phyloP scores from a whole-genome alignment of 2,113 vertebrate genomes.

The Propithecus coquereli region DNA sequence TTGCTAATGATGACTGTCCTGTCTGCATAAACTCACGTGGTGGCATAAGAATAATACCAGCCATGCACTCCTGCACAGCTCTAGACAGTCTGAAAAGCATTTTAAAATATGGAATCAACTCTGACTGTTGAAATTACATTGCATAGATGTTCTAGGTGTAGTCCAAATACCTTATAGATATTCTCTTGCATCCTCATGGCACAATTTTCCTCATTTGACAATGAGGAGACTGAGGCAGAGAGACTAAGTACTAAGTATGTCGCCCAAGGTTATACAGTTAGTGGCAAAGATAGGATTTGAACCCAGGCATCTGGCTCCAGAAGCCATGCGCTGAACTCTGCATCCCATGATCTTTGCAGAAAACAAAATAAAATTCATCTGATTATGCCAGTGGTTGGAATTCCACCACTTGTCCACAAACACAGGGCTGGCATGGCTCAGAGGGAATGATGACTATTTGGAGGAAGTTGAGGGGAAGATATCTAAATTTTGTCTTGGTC shows the following conservation, averaged over 20 bases:
- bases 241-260: not conserved
- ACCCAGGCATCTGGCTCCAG: not conserved
- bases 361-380: not conserved
- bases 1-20: not conserved
- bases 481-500: not conserved
- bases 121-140: not conserved
- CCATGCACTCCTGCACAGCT: not conserved
- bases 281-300: not conserved
- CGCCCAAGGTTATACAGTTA: not conserved
- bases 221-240: not conserved
- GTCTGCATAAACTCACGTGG: not conserved
- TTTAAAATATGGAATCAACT: not conserved
- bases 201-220: not conserved
- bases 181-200: not conserved
- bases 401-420: not conserved
- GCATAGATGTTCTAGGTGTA: not conserved
- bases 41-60: too few species aligned
- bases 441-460: not conserved
- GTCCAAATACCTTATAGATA: not conserved
- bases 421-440: not conserved
- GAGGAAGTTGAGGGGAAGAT: not conserved
- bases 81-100: not conserved
- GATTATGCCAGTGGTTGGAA: not conserved
- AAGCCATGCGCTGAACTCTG: not conserved
- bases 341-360: not conserved